These are phyloP conservation scores for Zaprionus nigranus DNA, from an alignment of 1,140 invertebrate species.

Conservation along the genomic window DNA sequence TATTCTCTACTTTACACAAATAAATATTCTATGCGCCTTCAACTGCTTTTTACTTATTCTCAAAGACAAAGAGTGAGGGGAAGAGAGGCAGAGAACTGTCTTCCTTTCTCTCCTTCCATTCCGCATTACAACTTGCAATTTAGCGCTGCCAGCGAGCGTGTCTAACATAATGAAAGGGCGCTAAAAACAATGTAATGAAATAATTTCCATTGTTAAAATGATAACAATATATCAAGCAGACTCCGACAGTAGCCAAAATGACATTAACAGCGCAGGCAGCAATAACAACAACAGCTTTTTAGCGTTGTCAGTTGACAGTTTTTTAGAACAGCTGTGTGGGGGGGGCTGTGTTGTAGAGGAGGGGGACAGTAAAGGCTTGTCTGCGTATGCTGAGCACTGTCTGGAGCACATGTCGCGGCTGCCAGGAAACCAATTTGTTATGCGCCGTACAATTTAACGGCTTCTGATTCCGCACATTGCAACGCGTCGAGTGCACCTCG, in stretches of 20 bases:
- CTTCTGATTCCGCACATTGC: slow-evolving; percentile 70
- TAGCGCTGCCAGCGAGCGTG: slow-evolving; percentile 27
- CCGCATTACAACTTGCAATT: slow-evolving; percentile 19
- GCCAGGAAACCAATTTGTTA: slow-evolving; percentile 75
- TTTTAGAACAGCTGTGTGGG: slow-evolving; percentile 1
- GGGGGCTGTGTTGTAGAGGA: no score
- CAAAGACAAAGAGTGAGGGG: not conserved
- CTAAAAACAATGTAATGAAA: slow-evolving; percentile 78
- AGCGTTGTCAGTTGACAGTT: slow-evolving; percentile 53
- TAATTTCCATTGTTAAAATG: slow-evolving; percentile 80
- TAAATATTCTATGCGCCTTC: not conserved
- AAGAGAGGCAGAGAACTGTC: not conserved
- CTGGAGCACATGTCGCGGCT: slow-evolving; percentile 55
- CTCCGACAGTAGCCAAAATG: slow-evolving; percentile 36
- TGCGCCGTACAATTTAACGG: slow-evolving; percentile 75
- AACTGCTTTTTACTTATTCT: not conserved
- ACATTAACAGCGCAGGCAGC: slow-evolving; percentile 50
- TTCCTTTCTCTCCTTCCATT: not conserved
- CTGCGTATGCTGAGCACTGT: slow-evolving; percentile 48
- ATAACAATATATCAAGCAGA: slow-evolving; percentile 83
- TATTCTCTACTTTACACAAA: not conserved
- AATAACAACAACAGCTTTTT: slow-evolving; percentile 45
- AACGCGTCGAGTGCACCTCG: slow-evolving; percentile 22
- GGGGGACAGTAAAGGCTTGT: slow-evolving; percentile 21
- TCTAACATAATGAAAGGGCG: slow-evolving; percentile 65